These are phyloP conservation scores for Brachypalpus laphriformis DNA, from an alignment of 2,888 invertebrate genomes.

Conservation along the genomic window DNA sequence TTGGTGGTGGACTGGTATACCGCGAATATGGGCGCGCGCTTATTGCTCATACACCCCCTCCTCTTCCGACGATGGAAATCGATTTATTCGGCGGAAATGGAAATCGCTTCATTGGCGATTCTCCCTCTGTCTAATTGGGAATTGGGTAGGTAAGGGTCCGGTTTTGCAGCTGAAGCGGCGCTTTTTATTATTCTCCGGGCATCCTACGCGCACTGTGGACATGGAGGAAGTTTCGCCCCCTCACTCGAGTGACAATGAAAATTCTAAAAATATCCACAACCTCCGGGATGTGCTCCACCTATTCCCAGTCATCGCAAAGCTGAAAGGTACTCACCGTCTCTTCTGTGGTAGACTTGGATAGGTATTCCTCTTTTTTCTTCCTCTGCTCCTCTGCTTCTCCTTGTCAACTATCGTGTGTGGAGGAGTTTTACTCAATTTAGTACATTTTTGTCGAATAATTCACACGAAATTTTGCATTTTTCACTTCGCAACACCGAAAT, in stretches of 20 bases:
- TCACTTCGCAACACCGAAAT: slow-evolving; percentile 35
- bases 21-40: slow-evolving; percentile 64
- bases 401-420: neutral
- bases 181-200: slow-evolving; percentile 24
- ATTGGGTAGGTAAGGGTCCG: slow-evolving; percentile 39
- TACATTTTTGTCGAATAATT: slow-evolving; percentile 8
- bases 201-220: slow-evolving; percentile 1
- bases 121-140: slow-evolving; percentile 23
- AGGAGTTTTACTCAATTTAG: neutral
- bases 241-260: slow-evolving; percentile 21
- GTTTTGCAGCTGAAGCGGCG: slow-evolving; percentile 58
- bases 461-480: slow-evolving; percentile 6
- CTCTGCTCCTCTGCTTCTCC: neutral
- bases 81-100: slow-evolving; percentile 65
- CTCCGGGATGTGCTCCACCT: slow-evolving; percentile 53
- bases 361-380: slow-evolving; percentile 29
- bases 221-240: slow-evolving; percentile 7
- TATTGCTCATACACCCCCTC: slow-evolving; percentile 26
- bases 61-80: slow-evolving; percentile 28
- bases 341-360: slow-evolving; percentile 6
- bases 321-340: slow-evolving; percentile 42
- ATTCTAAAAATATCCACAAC: slow-evolving; percentile 67
- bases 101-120: slow-evolving; percentile 38
- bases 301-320: slow-evolving; percentile 3
- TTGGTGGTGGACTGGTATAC: slow-evolving; percentile 14